A percentile compares a stretch with the other conserved stretches of the same genome.
These are phyloP conservation scores for Ischnura elegans DNA, from an alignment of 2,888 invertebrate species.

Conservation along the genomic window DNA sequence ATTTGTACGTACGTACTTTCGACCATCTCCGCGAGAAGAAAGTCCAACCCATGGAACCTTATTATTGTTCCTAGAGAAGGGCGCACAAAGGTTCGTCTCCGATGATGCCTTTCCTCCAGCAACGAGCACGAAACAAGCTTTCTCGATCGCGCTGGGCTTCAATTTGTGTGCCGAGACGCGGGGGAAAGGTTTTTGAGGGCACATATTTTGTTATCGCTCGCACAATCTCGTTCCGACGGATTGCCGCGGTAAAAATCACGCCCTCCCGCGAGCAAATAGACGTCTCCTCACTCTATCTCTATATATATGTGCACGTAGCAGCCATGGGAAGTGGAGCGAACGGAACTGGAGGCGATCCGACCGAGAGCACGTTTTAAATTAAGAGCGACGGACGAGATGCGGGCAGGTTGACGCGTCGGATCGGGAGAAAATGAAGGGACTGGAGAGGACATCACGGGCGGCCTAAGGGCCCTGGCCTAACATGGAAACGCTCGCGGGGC, in stretches of 20 bases:
- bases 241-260: not conserved
- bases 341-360: not conserved
- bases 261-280: not conserved
- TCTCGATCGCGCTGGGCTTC: not conserved
- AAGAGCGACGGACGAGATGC: not conserved
- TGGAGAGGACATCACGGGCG: not conserved
- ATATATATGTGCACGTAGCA: too few relatives aligned
- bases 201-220: not conserved
- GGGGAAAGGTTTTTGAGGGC: too few relatives aligned
- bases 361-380: conserved; percentile 8
- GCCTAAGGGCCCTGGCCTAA: not conserved
- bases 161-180: not conserved
- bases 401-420: not conserved
- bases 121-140: not conserved
- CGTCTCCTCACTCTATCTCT: not conserved
- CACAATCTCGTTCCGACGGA: not conserved
- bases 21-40: not conserved
- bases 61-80: not conserved
- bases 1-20: not conserved
- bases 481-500: not conserved
- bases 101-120: not conserved
- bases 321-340: not conserved
- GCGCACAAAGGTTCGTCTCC: not conserved
- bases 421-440: not conserved
- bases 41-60: not conserved